Percentiles rank a stretch among this genome's conserved stretches.
phyloP scores from a whole-genome alignment of 1,140 invertebrate genomes.

The Heliconius melpomene region DNA sequence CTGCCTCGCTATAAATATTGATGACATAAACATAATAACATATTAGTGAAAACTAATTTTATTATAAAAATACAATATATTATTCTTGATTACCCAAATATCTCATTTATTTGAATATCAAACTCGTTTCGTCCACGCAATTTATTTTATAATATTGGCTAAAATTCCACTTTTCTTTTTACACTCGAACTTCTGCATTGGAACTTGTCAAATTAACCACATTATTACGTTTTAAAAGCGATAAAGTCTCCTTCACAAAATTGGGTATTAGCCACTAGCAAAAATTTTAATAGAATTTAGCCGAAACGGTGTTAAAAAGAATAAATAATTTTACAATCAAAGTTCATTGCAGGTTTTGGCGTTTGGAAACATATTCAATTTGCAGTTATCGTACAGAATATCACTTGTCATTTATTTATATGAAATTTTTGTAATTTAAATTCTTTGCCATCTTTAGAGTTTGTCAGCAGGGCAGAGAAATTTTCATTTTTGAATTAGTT shows the following conservation, averaged over 20 bases:
- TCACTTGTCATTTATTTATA: not conserved
- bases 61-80: not conserved
- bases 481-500: not conserved
- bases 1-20: too few species aligned
- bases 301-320: not conserved
- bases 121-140: not conserved
- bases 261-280: not conserved
- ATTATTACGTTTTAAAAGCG: not conserved
- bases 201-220: not conserved
- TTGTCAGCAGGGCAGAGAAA: not conserved
- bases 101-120: not conserved
- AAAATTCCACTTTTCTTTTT: conserved; percentile 9
- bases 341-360: conserved; percentile 23
- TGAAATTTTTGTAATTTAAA: not conserved
- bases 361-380: conserved; percentile 24
- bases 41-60: too few species aligned
- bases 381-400: conserved; percentile 30
- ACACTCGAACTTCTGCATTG: not conserved
- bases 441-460: not conserved
- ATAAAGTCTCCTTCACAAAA: not conserved
- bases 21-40: too few species aligned
- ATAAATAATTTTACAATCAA: conserved; percentile 24
- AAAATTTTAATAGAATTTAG: conserved; percentile 1
- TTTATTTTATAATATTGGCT: not conserved
- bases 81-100: not conserved